These are phyloP conservation scores for Calypte anna DNA, from an alignment of 2,113 vertebrate species.

Conservation along the genomic window DNA sequence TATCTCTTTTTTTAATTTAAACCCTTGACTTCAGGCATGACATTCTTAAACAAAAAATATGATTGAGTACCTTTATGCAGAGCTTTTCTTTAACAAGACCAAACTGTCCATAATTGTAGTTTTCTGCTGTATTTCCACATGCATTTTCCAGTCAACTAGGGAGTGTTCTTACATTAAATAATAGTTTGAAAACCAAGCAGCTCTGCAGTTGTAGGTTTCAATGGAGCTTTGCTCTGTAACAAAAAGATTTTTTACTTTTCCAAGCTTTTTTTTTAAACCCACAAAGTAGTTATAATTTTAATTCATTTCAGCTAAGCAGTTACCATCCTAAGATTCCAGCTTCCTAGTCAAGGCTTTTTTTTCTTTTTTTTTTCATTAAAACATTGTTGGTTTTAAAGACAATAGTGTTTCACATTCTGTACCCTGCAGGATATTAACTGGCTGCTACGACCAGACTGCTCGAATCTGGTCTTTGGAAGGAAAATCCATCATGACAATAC, in stretches of 20 bases:
- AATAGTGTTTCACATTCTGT: conserved; percentile 4
- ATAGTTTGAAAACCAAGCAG: not conserved
- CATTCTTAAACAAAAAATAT: not conserved
- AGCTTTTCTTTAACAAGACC: not conserved
- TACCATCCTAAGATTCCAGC: not conserved
- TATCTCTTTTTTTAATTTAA: not conserved
- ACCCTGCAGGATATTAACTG: conserved; percentile 90
- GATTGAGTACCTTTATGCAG: not conserved
- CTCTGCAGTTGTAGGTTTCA: not conserved
- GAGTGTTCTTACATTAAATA: not conserved
- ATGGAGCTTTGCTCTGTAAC: not conserved
- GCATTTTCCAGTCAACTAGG: not conserved
- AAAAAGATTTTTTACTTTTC: not conserved
- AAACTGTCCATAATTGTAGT: not conserved
- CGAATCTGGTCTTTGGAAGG: conserved; percentile 95
- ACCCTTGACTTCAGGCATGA: not conserved
- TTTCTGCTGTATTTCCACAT: not conserved
- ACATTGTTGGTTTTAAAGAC: not conserved
- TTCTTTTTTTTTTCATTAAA: not conserved
- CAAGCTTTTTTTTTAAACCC: not conserved
- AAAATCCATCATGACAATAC: conserved; percentile 86
- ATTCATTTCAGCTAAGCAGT: not conserved
- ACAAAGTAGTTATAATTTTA: not conserved
- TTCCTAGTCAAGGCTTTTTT: not conserved
- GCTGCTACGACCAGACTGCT: conserved; percentile 94